Conservation (phyloP, 2,113 vertebrate genomes). For the Crypturellus undulatus region DNA sequence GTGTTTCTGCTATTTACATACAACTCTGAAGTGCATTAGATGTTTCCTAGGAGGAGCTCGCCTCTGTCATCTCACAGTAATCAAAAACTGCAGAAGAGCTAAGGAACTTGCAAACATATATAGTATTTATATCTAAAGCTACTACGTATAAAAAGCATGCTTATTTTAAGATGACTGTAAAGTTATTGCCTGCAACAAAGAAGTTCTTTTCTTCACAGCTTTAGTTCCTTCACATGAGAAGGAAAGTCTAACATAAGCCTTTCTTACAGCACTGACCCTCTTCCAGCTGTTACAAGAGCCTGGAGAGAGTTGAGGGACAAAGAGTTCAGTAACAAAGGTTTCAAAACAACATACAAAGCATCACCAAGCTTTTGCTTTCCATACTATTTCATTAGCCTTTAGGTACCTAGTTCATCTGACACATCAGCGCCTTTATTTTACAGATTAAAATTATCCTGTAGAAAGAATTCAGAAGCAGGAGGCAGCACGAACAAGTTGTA, state of each 20-base stretch:
- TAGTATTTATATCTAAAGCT: not conserved
- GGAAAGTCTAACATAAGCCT: not conserved
- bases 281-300: not conserved
- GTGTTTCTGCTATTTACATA: not conserved
- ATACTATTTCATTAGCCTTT: not conserved
- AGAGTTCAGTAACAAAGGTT: not conserved
- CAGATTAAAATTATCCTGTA: not conserved
- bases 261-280: not conserved
- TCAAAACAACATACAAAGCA: not conserved
- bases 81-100: not conserved
- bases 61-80: not conserved
- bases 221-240: not conserved
- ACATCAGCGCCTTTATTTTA: not conserved
- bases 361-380: not conserved
- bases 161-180: not conserved
- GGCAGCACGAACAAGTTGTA: not conserved
- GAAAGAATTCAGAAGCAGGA: not conserved
- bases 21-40: not conserved
- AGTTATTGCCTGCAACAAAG: not conserved
- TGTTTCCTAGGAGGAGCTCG: not conserved
- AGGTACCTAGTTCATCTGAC: not conserved
- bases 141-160: not conserved
- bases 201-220: not conserved
- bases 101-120: not conserved
- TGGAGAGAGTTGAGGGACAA: not conserved